Base-by-base conservation (phyloP, 35 echinoderm and acorn worm genomes). In the Strongylocentrotus purpuratus region DNA sequence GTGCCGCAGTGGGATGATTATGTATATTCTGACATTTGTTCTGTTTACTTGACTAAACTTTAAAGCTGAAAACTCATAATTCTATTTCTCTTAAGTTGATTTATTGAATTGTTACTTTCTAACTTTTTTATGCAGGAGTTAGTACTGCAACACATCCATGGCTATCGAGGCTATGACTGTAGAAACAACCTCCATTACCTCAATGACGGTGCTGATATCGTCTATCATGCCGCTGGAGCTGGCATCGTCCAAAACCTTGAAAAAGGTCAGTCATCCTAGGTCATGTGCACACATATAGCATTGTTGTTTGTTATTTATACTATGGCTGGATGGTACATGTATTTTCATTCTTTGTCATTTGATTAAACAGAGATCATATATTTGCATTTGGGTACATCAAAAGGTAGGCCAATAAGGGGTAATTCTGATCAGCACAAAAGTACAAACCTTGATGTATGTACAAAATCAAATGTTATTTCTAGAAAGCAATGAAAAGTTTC, bases 181-280 rank as follows among this genome's bases (percentile, higher is more conserved):
- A 88, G 98, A 31, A 97, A 97, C 48, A 99, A 99, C 95, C 98
- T 99, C 47, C 96, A 97, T 85, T 99, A 99, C 95, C 94, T 99
- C 94, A 99, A 99, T 94, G 98, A 99, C 61, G 98, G 98, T 48
- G 94, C 97, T 46, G 98, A 99, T 61, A 97, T 99, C 55, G 95
- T 99, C 35, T 99, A 99, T 86, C 98, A 99, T 96, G 96, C 98
- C 86, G 98, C 98, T 60, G 97, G 98, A 70, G 98, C 98, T 86
- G 97, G 98, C 20, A 99, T 99, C 88, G 97, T 99, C 60, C 97
- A 99, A 94, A 97, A 99, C 91, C 88, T 99, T 70, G 98, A 95
- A 95, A 95, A 96, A 91, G 97, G 98, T 99, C 92, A 87, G 88
- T 92, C 28, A 11, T 12, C 31, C 50, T 55, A 14, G 50, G 10